A percentile compares a stretch with the other conserved stretches of the same genome.
phyloP scores from a whole-genome alignment of 1,140 invertebrate genomes.

The Danaus melanippus region DNA sequence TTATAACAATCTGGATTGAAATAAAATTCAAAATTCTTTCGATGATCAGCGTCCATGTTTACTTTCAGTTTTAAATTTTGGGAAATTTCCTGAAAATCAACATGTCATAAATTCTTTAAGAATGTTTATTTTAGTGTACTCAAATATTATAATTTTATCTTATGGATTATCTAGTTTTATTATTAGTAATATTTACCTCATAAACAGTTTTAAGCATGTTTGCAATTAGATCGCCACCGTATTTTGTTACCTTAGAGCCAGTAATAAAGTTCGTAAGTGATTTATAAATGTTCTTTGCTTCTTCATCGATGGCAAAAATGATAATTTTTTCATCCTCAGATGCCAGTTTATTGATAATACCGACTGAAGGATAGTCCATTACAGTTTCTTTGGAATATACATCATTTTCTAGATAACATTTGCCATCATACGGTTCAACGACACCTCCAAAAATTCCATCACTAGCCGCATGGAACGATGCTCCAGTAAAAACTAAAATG shows the following conservation, averaged over 20 bases:
- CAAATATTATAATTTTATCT: too few species aligned
- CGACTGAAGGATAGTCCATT: conserved; percentile 80
- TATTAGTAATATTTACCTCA: conserved; percentile 65
- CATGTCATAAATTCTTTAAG: conserved; percentile 3
- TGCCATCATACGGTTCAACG: conserved; percentile 87
- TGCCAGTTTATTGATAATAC: conserved; percentile 76
- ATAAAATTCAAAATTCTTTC: conserved; percentile 16
- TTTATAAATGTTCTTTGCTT: conserved; percentile 78
- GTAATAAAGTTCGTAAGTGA: conserved; percentile 75
- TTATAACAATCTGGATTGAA: conserved; percentile 10
- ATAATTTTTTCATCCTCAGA: conserved; percentile 86
- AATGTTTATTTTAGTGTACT: too few species aligned
- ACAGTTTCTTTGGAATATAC: conserved; percentile 78
- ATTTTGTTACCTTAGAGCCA: conserved; percentile 54
- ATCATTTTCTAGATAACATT: conserved; percentile 80
- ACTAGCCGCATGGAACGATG: conserved; percentile 76
- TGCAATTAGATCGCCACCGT: conserved; percentile 82
- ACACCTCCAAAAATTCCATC: conserved; percentile 86
- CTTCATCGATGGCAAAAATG: conserved; percentile 86
- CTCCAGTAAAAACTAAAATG: conserved; percentile 77
- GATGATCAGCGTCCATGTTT: conserved; percentile 17
- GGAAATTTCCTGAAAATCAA: conserved; percentile 32
- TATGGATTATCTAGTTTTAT: too few species aligned
- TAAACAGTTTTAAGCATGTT: conserved; percentile 81
- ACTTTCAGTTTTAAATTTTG: conserved; percentile 29